Base-by-base conservation (phyloP, 2,113 vertebrate genomes). In the Calyptomena viridis region DNA sequence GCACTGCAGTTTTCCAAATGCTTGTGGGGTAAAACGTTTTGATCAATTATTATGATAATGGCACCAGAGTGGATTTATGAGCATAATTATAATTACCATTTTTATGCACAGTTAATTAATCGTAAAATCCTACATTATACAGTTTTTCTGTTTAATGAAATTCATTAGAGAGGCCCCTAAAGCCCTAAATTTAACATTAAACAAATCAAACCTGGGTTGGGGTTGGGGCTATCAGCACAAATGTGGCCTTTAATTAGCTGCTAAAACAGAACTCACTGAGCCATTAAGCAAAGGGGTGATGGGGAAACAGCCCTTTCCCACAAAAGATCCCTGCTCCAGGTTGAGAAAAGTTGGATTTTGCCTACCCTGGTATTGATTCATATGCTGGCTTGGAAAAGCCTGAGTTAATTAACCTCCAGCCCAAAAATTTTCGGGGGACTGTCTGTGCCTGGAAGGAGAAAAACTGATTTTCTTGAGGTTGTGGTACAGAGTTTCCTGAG, bases 51-150 rank as follows among this genome's bases (percentile, higher is more conserved):
- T 55, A 87, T 81, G 92, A 90, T 97, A 95, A 95, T 33, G 88
- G 21, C 82, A 69, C 74, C 47, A 8, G 60, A 94, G 86, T 90
- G 91, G 96, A 98, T 97, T 98, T 97, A 97, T 76, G 92, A 97
- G 86, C 90, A 12, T 96, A 97, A 97, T 98, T 97, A 90, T 90
- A 98, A 98, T 97, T 97, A 96, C 81, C 89, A 84, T 96, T 96
- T 98, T 97, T 94, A 97, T 97, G 93, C 72, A 91, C 16, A 67
- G 89, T 97, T 96, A 96, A 98, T 98, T 98, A 98, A 97, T 98
- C 96, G 93, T 97, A 96, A 98, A 96, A 94, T 72, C 89, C 85
- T 78, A 40, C 93, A 83, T 96, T 96, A 93, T 90, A 87, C 93
- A 89, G 83, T 95, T 95, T 95, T 94, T 87, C 91, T 87, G 53